Evolutionary conservation across 2,113 vertebrate species (phyloP), one percentile per base, ranked within the genome.

Genomic region (Dasyprocta punctata): DNA sequence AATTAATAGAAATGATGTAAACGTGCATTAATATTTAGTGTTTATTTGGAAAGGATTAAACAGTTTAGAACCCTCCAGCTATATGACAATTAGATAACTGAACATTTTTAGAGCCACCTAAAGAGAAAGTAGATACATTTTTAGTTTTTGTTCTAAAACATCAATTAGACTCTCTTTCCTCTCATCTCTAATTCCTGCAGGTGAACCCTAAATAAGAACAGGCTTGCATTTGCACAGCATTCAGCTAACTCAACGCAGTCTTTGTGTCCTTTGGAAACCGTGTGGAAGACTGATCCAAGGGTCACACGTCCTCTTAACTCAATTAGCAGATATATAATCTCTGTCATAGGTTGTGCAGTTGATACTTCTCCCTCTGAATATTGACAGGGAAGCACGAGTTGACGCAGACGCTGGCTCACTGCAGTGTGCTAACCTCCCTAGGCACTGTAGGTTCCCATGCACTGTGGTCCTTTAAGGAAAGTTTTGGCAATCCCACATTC

Each of bases 41-140:
- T 88, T 95, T 82, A 92, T 95, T 92, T 96, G 87, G 52, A 93
- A 47, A 65, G 38, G 65, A 85, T 65, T 92, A 77, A 91, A 77
- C 17, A 86, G 58, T 85, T 91, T 65, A 77, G 38, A 92, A 83
- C 30, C 36, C 60, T 75, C n/a, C 60, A 95, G 47, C 82, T 87
- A 73, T 85, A 83, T 78, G 47, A 95, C 71, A 82, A 73, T 84
- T 67, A 87, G 47, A 36, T 80, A 83, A 36, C 38, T 90, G 92
- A 89, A 24, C 8, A 88, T 58, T 88, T 86, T 69, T 17, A 86
- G 92, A 95, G 24, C 30, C 84, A 89, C n/a, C 84, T 65, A 85
- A 80, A 80, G 10, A 20, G 19, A 54, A 89, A 94, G 26, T 52
- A 83, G 5, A 73, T 38, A 85, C 26, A 65, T 77, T 81, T 86